Base-by-base conservation (phyloP, 1,140 invertebrate species). In the Drosophila equinoxialis region DNA sequence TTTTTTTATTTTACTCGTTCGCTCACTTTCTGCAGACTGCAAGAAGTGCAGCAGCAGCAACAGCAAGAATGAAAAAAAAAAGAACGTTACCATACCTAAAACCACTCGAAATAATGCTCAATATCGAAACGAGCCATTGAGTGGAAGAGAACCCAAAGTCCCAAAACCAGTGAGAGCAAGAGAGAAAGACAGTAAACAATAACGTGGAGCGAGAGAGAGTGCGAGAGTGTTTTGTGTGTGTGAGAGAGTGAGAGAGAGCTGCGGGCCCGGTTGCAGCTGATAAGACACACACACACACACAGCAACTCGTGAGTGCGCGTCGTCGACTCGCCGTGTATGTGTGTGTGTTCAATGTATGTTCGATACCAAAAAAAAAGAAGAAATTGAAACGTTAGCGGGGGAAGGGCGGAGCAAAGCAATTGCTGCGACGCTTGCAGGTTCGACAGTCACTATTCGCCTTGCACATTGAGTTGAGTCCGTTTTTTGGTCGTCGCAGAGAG, bases 331-430 rank as follows among this genome's bases (percentile, higher is more conserved):
- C 23, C 23, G 23, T 26, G 3, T 23, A 23, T 23, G 20, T 26
- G 61, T 73, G 64, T 66, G 45, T 65, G 83, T 90, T 90, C 86
- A 86, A 90, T 90, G 86, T 90, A 68, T 90, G 86, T 90, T 90
- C 86, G 82, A 90, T 90, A 81, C 83, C 74, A 75, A 82, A 76
- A 86, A 83, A 83, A 85, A 86, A 70, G 35, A 61, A n/a, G 35
- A 60, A 33, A 62, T 39, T 37, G 10, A 35, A 23, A n/a, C 59
- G 37, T 61, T 10, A 74, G 48, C 70, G 42, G 74, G 62, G 23
- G 41, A 69, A 13, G 30, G 39, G 35, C 67, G 71, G 64, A 66
- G 45, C 68, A 61, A 35, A 55, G 63, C 58, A 13, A 14, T 11
- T 35, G 63, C 35, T 59, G 41, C 37, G 57, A 67, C 59, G 42